Evolutionary conservation across 23 tunicate species (phyloP), one percentile per base, ranked within the genome.

Genomic region (Botrylloides violaceus): DNA sequence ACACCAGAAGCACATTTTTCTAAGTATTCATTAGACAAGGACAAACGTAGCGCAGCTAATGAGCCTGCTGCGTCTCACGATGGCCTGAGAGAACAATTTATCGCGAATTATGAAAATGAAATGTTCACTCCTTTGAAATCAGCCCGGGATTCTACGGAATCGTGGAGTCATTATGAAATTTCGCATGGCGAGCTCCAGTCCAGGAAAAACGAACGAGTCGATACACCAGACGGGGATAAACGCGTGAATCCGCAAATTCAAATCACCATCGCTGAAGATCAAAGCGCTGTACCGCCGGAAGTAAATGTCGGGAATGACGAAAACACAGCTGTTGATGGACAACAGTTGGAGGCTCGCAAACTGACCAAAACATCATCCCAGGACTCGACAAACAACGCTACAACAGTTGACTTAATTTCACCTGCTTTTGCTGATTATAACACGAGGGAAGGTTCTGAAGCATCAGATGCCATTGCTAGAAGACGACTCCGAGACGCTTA

Each of bases 101-200:
- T 80, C 24, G 27, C 82, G 19, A 75, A 73, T 50, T 87, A 87
- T 63, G 95, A 87, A 49, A 57, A 68, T 27, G 95, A 87, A 71
- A 80, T 87, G 86, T 26, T 59, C 58, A 7, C 53, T 9, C 86
- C 77, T 19, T 6, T 68, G 26, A 30, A 53, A 5, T 27, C 74
- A 4, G 32, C 21, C 26, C 29, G n/a, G 26, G 22, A 39, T 20
- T 56, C 24, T 1, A 4, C 74, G 18, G 74, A 39, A 68, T n/a
- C 60, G 18, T n/a, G 37, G 7, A 36, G 47, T 26, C 24, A 43
- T 32, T 43, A 32, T 23, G 5, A 6, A 19, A 24, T 20, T 5
- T 35, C 18, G 22, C 7, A 68, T 25, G 23, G 28, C 26, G 36
- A 4, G 22, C 36, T 32, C 0, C 38, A 64, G 9, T 29, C 70